Percentiles rank a stretch among this genome's conserved stretches.
phyloP scores from a whole-genome alignment of 2,797 vertebrate species.

The Urocyon cinereoargenteus region DNA sequence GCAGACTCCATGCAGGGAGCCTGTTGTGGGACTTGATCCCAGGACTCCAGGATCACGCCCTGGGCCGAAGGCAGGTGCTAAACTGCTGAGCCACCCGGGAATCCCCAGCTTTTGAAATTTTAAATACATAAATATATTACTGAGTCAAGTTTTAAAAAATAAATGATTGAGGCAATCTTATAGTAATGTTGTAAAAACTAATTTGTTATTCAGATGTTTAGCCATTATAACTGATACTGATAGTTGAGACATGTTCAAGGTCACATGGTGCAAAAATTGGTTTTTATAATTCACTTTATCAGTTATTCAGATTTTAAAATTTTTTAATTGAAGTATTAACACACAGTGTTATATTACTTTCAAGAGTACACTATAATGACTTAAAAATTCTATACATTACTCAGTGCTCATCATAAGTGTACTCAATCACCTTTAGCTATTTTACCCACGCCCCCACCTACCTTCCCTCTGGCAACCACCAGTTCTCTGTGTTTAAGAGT shows the following conservation, averaged over 20 bases:
- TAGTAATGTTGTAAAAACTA: background rate
- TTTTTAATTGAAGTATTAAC: background rate
- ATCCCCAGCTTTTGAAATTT: conserved; percentile 7
- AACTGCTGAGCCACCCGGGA: too few species aligned
- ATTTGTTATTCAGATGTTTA: background rate
- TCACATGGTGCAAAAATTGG: background rate
- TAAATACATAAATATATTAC: conserved; percentile 37
- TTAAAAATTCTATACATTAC: background rate
- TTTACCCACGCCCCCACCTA: background rate
- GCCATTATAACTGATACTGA: background rate
- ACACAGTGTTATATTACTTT: background rate
- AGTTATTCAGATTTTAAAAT: background rate
- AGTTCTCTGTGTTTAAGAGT: background rate
- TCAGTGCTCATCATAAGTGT: background rate
- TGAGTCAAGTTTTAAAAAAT: background rate
- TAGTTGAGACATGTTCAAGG: conserved; percentile 12
- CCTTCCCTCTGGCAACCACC: background rate
- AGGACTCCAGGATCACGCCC: too few species aligned
- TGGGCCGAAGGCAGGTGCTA: too few species aligned
- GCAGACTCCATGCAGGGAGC: too few species aligned
- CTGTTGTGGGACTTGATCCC: too few species aligned
- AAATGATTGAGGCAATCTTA: background rate
- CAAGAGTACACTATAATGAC: background rate
- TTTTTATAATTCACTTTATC: conserved; percentile 35
- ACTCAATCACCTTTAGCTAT: background rate